A percentile compares a stretch with the other conserved stretches of the same genome.
Conservation (phyloP, 2,888 invertebrate genomes). For the Autographa pulchrina region DNA sequence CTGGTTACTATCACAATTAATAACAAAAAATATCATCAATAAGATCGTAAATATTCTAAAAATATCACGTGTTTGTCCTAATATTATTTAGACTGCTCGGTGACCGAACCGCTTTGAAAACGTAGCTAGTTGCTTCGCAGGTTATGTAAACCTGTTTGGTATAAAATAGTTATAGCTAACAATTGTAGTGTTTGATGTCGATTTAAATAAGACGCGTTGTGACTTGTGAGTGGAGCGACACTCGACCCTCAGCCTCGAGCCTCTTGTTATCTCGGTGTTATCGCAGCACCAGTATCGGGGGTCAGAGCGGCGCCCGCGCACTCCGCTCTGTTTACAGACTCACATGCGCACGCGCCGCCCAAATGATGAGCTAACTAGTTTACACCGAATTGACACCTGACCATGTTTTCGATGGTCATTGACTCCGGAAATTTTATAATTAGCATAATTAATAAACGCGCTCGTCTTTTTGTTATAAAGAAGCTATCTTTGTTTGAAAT, state of each 20-base stretch:
- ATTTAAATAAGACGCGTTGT: conserved; percentile 62
- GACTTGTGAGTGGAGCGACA: conserved; percentile 62
- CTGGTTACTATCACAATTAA: conserved; percentile 11
- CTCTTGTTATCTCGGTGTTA: conserved; percentile 68
- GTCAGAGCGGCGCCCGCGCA: conserved; percentile 79
- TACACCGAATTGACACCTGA: conserved; percentile 62
- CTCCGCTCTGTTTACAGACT: conserved; percentile 76
- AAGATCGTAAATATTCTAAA: conserved; percentile 12
- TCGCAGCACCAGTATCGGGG: conserved; percentile 71
- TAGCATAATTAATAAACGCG: conserved; percentile 38
- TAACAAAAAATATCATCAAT: conserved; percentile 6
- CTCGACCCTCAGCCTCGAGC: conserved; percentile 46
- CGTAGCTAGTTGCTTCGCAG: background rate
- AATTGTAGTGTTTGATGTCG: conserved; percentile 31
- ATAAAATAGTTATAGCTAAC: conserved; percentile 30
- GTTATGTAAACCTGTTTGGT: conserved; percentile 11
- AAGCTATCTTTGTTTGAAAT: conserved; percentile 20
- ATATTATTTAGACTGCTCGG: conserved; percentile 15
- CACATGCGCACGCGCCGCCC: conserved; percentile 79
- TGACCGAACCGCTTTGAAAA: conserved; percentile 18
- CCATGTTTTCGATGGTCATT: conserved; percentile 56
- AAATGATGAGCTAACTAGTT: conserved; percentile 75
- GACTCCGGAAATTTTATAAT: conserved; percentile 53
- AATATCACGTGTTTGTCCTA: background rate
- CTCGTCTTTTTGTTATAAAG: conserved; percentile 30